Conservation (phyloP, 35 echinoderm and acorn worm genomes). For the Ophioderma brevispina region DNA sequence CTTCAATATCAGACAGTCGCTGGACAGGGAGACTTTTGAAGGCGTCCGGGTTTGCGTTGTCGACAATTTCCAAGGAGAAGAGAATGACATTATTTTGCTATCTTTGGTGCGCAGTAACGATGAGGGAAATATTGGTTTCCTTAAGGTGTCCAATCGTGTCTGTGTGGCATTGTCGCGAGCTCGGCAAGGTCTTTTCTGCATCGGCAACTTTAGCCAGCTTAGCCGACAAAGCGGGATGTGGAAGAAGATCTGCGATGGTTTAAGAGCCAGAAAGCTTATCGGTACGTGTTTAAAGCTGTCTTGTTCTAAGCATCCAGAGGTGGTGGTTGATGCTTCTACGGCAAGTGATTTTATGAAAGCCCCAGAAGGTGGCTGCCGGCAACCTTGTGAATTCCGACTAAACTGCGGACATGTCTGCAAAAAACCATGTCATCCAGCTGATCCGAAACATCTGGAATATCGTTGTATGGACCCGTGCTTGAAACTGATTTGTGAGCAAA, state of each 20-base stretch:
- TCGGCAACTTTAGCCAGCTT: slow-evolving; percentile 58
- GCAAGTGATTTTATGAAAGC: neutral
- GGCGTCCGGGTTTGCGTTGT: slow-evolving; percentile 67
- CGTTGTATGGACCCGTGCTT: slow-evolving; percentile 13
- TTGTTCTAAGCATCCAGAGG: slow-evolving; percentile 52
- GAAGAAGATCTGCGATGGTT: slow-evolving; percentile 22
- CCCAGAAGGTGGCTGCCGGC: neutral
- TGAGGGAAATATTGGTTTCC: slow-evolving; percentile 65
- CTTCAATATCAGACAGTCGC: slow-evolving; percentile 40
- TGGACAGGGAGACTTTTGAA: slow-evolving; percentile 47
- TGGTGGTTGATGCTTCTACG: neutral
- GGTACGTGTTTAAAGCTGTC: neutral
- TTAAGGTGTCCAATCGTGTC: slow-evolving; percentile 65
- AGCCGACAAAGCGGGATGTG: slow-evolving; percentile 20
- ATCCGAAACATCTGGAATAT: neutral
- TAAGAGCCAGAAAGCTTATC: neutral
- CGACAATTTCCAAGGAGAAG: slow-evolving; percentile 93
- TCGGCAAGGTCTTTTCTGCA: slow-evolving; percentile 58
- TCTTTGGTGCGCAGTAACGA: slow-evolving; percentile 87
- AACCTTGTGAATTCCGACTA: neutral
- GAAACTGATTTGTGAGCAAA: neutral
- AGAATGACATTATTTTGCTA: slow-evolving; percentile 87
- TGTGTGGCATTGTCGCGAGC: slow-evolving; percentile 68
- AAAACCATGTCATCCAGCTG: slow-evolving; percentile 10
- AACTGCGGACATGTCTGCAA: neutral